A percentile compares a stretch with the other conserved stretches of the same genome.
Conservation (phyloP, 2,888 invertebrate genomes). For the Dicranocentrus wangi region DNA sequence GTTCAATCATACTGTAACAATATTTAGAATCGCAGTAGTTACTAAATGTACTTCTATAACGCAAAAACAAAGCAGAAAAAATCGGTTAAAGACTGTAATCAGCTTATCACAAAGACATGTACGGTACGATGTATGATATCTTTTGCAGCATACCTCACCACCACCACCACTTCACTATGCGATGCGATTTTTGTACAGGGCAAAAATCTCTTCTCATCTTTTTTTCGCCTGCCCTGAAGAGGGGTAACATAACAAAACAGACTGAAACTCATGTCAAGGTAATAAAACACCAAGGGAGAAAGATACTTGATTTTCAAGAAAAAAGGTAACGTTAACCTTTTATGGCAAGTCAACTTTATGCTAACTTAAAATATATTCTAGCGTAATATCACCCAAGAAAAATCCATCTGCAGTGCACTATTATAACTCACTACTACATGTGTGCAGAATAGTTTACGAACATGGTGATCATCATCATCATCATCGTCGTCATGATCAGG, state of each 20-base stretch:
- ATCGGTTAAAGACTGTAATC: constrained; percentile 49
- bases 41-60: background rate
- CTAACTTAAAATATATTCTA: constrained; percentile 53
- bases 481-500: constrained; percentile 5
- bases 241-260: constrained; percentile 59
- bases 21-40: constrained; percentile 9
- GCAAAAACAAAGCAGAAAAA: constrained; percentile 9
- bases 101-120: constrained; percentile 45
- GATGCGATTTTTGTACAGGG: background rate
- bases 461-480: constrained; percentile 15
- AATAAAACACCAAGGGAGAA: constrained; percentile 63
- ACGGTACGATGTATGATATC: constrained; percentile 1
- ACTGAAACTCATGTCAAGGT: constrained; percentile 63
- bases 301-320: constrained; percentile 65
- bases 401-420: constrained; percentile 16
- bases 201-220: constrained; percentile 44
- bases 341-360: constrained; percentile 61
- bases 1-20: background rate
- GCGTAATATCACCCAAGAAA: constrained; percentile 31
- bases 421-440: too few species aligned
- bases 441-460: constrained; percentile 17
- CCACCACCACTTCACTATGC: too few species aligned
- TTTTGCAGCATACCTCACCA: background rate
- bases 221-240: constrained; percentile 54
- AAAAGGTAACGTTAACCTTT: constrained; percentile 63